These are phyloP conservation scores for Ectemnius lituratus DNA, from an alignment of 2,888 invertebrate genomes.

Conservation along the genomic window DNA sequence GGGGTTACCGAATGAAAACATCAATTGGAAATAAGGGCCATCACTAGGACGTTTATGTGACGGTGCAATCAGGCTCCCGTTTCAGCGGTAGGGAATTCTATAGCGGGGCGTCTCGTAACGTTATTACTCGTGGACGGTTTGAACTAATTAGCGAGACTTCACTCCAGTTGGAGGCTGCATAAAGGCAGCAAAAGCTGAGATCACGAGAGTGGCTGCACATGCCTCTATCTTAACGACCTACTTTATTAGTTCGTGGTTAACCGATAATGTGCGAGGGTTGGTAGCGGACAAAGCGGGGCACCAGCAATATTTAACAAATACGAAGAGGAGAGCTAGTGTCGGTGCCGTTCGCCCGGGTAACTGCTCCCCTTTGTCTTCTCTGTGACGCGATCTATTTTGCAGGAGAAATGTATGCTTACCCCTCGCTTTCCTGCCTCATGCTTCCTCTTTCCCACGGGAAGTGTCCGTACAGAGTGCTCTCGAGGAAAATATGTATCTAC, in stretches of 20 bases:
- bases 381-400: slow-evolving; percentile 40
- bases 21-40: no score
- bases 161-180: no score
- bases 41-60: no score
- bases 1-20: no score
- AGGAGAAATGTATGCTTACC: slow-evolving; percentile 30
- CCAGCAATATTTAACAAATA: slow-evolving; percentile 35
- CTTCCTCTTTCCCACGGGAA: slow-evolving; percentile 35
- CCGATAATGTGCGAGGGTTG: neutral
- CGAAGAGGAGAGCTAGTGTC: slow-evolving; percentile 1
- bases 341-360: slow-evolving; percentile 15
- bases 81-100: neutral
- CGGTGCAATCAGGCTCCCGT: neutral
- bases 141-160: no score
- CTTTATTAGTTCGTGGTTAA: slow-evolving; percentile 16
- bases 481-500: slow-evolving; percentile 19
- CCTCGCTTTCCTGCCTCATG: slow-evolving; percentile 32
- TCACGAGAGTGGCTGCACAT: neutral
- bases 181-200: no score
- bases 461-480: slow-evolving; percentile 22
- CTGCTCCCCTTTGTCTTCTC: slow-evolving; percentile 29
- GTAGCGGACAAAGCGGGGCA: neutral
- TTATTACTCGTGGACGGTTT: no score
- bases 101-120: neutral
- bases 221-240: neutral